Conservation (phyloP, 2,888 invertebrate species). For the Leucophenga maculata region DNA sequence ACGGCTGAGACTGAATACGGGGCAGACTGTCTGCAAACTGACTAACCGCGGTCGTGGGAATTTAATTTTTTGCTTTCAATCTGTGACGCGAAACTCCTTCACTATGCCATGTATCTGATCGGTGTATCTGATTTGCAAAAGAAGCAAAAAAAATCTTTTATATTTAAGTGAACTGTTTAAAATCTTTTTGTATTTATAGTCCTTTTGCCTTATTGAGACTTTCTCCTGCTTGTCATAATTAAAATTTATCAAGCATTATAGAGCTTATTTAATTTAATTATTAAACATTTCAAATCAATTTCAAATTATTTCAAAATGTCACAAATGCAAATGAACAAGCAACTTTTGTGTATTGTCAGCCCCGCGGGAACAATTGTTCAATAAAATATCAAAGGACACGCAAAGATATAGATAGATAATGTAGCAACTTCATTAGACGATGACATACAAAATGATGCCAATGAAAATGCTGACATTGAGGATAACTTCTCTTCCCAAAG, state of each 20-base stretch:
- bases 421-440: constrained; percentile 9
- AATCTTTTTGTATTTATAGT: neutral
- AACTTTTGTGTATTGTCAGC: neutral
- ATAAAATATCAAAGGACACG: no score
- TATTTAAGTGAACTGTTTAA: neutral
- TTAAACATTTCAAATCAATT: neutral
- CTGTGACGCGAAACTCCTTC: neutral
- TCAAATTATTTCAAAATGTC: neutral
- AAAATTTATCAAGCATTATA: neutral
- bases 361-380: neutral
- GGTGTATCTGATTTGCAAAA: neutral
- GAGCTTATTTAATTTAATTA: neutral
- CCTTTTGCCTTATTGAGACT: neutral
- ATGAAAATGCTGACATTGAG: neutral
- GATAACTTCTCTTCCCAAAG: neutral
- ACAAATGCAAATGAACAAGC: neutral
- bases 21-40: neutral
- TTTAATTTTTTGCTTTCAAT: constrained; percentile 1
- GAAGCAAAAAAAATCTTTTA: neutral
- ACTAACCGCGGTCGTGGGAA: constrained; percentile 16
- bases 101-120: neutral
- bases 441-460: neutral
- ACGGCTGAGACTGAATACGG: no score
- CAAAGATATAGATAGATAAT: no score
- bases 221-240: no score